These are phyloP conservation scores for Chascanopsetta lugubris DNA, from an alignment of 2,113 vertebrate genomes.

Conservation along the genomic window DNA sequence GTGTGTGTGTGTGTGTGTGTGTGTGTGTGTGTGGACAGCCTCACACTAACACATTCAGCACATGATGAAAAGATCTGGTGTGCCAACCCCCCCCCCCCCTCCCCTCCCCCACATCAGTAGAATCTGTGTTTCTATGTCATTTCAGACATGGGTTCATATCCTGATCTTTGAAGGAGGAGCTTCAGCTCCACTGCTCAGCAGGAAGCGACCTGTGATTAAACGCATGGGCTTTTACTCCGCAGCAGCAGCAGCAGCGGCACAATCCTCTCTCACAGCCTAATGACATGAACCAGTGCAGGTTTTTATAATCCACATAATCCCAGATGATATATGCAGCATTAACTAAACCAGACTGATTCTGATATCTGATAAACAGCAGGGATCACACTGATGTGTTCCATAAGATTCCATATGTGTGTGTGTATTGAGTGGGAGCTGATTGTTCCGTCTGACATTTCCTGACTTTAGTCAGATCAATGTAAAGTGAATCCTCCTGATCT, in stretches of 20 bases:
- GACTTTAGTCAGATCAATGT: conserved; percentile 48
- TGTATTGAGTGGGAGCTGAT: conserved; percentile 3
- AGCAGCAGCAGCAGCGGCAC: conserved; percentile 28
- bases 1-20: conserved; percentile 57
- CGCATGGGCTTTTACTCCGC: conserved; percentile 38
- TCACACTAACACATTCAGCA: conserved; percentile 52
- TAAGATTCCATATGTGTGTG: conserved; percentile 8
- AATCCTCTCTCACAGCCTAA: conserved; percentile 56
- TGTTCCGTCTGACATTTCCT: conserved; percentile 57
- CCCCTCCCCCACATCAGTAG: not conserved
- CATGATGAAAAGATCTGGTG: conserved; percentile 69
- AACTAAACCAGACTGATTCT: conserved; percentile 55
- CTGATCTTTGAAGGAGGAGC: not conserved
- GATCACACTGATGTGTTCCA: conserved; percentile 54
- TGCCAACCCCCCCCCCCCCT: not conserved
- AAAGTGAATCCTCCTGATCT: conserved; percentile 50
- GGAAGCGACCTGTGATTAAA: conserved; percentile 56
- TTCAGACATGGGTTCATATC: not conserved
- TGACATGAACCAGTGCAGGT: conserved; percentile 51
- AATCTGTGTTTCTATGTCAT: not conserved
- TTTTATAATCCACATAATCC: conserved; percentile 68
- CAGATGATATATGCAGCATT: conserved; percentile 56
- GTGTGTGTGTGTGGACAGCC: conserved; percentile 53
- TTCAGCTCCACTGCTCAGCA: conserved; percentile 27
- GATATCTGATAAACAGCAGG: conserved; percentile 62